A percentile compares a stretch with the other conserved stretches of the same genome.
Conservation (phyloP, 2,797 vertebrate genomes). For the Paedocypris micromegethes region DNA sequence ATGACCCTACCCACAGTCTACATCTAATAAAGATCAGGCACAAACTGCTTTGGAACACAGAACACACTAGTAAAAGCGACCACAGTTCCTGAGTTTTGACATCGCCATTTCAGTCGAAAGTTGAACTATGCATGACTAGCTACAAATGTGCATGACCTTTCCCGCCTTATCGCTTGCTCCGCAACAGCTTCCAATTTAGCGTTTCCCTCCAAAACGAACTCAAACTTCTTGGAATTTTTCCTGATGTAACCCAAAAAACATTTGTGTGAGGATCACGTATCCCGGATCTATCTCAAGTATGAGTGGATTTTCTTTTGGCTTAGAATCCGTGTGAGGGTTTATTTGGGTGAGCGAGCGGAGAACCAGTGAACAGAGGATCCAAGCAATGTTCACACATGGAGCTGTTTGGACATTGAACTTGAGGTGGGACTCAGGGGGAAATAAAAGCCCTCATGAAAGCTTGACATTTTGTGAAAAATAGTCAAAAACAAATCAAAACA, state of each 20-base stretch:
- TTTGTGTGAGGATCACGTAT: constrained; percentile 34
- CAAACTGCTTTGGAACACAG: constrained; percentile 33
- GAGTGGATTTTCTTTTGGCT: constrained; percentile 19
- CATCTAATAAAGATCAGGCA: constrained; percentile 47
- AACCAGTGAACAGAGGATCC: background rate
- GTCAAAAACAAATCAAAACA: constrained; percentile 8
- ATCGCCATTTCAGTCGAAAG: constrained; percentile 1
- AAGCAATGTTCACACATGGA: background rate
- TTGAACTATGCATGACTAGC: background rate
- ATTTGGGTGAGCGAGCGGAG: constrained; percentile 17
- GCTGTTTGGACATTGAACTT: background rate
- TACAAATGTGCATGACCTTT: constrained; percentile 17
- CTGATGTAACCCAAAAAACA: constrained; percentile 36
- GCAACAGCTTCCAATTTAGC: constrained; percentile 4
- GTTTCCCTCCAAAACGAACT: constrained; percentile 26
- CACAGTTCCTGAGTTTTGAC: constrained; percentile 10
- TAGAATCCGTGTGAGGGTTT: constrained; percentile 22
- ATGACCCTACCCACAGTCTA: constrained; percentile 54
- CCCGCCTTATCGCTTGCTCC: constrained; percentile 1
- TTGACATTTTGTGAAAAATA: constrained; percentile 27
- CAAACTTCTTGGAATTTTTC: constrained; percentile 32
- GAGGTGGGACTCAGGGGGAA: constrained; percentile 15
- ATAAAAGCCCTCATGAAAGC: constrained; percentile 7
- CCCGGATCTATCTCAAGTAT: constrained; percentile 27
- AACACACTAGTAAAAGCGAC: constrained; percentile 21